Base-by-base conservation (phyloP, 2,888 invertebrate species). In the Stictocephala bisonia region DNA sequence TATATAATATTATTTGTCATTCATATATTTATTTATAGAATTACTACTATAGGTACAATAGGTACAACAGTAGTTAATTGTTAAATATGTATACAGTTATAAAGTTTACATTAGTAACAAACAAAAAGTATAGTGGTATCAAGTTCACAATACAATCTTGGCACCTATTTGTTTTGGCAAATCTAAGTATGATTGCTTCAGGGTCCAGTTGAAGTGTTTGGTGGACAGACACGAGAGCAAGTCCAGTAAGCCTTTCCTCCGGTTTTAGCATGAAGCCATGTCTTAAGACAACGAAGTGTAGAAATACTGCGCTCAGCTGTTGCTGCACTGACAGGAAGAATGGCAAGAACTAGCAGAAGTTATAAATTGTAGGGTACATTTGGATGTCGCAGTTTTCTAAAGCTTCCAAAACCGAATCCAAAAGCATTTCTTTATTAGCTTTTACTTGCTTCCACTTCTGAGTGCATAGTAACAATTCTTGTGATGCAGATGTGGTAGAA, bases 251-350 rank as follows among this genome's bases (percentile, higher is more conserved):
- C 26, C 56, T 51, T 15, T 70, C 70, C 50, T 44, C 44, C 41
- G 41, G 41, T 70, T 18, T 53, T 56, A 35, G 70, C 27, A 20
- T 56, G 35, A 31, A 72, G 56, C 73, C 69, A 73, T 20, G 58
- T 69, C 44, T 73, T 70, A 15, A 60, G 26, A 29, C 69, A 48
- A 13, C 50, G 27, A 24, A 70, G 73, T 40, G 69, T 70, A 13
- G 73, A 73, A 29, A 73, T 70, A 3, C 15, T 40, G 26, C 73
- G 69, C 29, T 58, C 56, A 22, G 44, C 24, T 24, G 69, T 70
- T 22, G 58, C 58, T 15, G 26, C 56, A 53, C 69, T 70, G 53
- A 69, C 60, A 56, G 70, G 73, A 53, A 58, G 58, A 26, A 56
- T 69, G 13, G 69, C 70, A 18, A 73, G 69, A 27, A 73, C 48